Conservation (phyloP, 2,797 vertebrate species). For the Anas flavirostris region DNA sequence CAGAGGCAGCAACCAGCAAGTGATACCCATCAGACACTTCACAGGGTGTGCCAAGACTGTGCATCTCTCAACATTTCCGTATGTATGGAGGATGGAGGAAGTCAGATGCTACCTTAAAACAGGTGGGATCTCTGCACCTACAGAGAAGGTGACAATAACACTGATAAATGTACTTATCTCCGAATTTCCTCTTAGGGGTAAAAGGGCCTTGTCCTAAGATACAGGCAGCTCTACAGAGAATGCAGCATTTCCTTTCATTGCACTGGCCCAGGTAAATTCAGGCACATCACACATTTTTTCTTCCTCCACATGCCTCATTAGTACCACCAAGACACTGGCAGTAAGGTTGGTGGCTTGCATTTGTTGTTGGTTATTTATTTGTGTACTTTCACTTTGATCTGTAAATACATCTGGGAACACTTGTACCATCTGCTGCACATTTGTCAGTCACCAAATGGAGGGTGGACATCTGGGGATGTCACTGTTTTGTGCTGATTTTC, state of each 20-base stretch:
- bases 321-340: neutral
- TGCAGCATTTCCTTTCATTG: neutral
- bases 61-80: accelerated
- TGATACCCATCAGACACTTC: neutral
- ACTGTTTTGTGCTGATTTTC: slow-evolving; percentile 11
- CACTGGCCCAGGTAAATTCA: neutral
- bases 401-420: slow-evolving; percentile 66
- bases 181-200: neutral
- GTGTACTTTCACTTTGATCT: slow-evolving; percentile 64
- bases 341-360: neutral
- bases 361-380: slow-evolving; percentile 35
- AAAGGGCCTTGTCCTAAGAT: neutral
- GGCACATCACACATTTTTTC: neutral
- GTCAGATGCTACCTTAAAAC: neutral
- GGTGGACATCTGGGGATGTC: slow-evolving; percentile 65
- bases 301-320: neutral
- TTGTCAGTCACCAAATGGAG: slow-evolving; percentile 58
- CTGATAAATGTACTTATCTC: neutral
- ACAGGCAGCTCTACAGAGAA: neutral
- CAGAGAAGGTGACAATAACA: neutral
- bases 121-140: neutral
- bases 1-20: neutral
- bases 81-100: neutral
- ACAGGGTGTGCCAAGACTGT: neutral
- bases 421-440: slow-evolving; percentile 76